Evolutionary conservation across 2,888 invertebrate species (phyloP), one percentile per base, ranked within the genome.

Genomic region (Orthosia gothica): DNA sequence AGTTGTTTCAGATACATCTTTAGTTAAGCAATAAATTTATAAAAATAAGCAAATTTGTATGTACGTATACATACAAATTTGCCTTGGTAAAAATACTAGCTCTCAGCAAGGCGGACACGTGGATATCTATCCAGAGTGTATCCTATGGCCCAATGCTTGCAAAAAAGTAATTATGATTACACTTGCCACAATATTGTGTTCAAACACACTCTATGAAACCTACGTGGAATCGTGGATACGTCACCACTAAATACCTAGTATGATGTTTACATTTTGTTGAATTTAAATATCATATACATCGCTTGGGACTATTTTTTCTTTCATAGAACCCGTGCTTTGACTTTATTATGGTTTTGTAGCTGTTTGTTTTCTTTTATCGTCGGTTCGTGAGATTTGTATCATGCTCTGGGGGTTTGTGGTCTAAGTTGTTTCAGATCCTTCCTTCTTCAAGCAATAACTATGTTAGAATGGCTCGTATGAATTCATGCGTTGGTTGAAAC

Each of bases 171-270:
- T 32, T 32, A 32, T 1, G 5, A 2, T 32, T 7, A 32, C 32
- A 32, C 0, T 32, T 0, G 32, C 26, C 4, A 26, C 26, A 32
- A 2, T 7, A 91, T 91, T 91, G 91, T 91, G 79, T 89, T 89
- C 89, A 86, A 89, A 87, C 83, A 87, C 83, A 82, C 85, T 76
- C 72, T 83, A 75, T 70, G 81, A 81, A 87, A 86, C 87, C 68
- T 66, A 80, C 23, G 57, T 74, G 76, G 71, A 59, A 7, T 13
- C 40, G 59, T 40, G 40, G 59, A 80, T 86, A 79, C 81, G 59
- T 86, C 69, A 40, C 81, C 72, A 72, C 82, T 76, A 79, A 83
- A 87, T 87, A 26, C 82, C 86, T 87, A 82, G 84, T 83, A 85
- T 82, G 87, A 85, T 82, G 87, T 88, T 85, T 86, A 74, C 66